Conservation (phyloP, 2,113 vertebrate species). For the Benitochromis conjunctus region DNA sequence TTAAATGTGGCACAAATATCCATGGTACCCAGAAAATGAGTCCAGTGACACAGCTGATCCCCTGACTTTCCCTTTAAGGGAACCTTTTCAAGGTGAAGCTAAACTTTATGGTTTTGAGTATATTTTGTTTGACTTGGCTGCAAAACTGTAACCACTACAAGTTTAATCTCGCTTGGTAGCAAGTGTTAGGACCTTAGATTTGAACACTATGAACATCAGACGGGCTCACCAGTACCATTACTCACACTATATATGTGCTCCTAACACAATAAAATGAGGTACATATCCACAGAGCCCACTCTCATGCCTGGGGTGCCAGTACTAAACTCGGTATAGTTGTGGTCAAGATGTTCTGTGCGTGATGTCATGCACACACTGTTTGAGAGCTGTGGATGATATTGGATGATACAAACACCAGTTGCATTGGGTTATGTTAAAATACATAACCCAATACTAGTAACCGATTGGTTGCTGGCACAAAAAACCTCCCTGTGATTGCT, state of each 20-base stretch:
- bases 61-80: not conserved
- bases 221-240: not conserved
- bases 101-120: not conserved
- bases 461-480: not conserved
- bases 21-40: not conserved
- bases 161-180: not conserved
- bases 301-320: not conserved
- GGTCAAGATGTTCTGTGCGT: not conserved
- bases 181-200: not conserved
- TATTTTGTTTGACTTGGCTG: not conserved
- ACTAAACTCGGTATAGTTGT: not conserved
- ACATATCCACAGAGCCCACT: not conserved
- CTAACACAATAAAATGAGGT: not conserved
- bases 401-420: not conserved
- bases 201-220: not conserved
- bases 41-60: not conserved
- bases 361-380: not conserved
- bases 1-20: not conserved
- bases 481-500: not conserved
- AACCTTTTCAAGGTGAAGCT: not conserved
- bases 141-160: not conserved
- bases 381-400: not conserved
- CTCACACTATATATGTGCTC: not conserved
- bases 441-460: not conserved
- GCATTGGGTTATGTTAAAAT: no score